Conservation (phyloP, 64 coral and sea anemone species). For the Montipora capricornis region DNA sequence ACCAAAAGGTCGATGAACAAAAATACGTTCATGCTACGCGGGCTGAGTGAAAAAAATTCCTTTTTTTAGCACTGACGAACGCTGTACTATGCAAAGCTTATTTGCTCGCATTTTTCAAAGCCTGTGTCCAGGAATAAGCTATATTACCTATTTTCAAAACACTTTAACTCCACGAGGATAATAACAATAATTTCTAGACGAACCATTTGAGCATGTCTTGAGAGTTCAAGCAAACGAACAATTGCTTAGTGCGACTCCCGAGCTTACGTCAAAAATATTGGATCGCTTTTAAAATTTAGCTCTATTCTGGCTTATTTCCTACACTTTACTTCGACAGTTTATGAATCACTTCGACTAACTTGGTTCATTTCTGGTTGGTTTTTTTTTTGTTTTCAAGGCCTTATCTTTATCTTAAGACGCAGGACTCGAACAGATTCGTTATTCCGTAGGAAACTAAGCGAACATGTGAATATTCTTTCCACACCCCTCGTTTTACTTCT, state of each 20-base stretch:
- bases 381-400: not conserved
- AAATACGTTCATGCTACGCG: not conserved
- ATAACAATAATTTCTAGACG: too few relatives aligned
- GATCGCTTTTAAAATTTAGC: not conserved
- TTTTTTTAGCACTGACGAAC: too few relatives aligned
- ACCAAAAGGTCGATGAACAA: not conserved
- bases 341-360: not conserved
- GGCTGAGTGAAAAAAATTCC: too few relatives aligned
- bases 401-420: not conserved
- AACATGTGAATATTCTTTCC: not conserved
- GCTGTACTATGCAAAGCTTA: too few relatives aligned
- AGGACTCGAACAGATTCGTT: not conserved
- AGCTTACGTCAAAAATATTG: not conserved
- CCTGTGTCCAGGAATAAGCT: too few relatives aligned
- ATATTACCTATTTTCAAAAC: not conserved
- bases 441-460: not conserved
- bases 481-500: not conserved
- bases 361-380: not conserved
- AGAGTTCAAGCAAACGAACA: too few relatives aligned
- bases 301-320: not conserved
- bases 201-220: too few relatives aligned
- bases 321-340: not conserved
- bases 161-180: not conserved
- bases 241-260: not conserved
- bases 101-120: not conserved